Evolutionary conservation across 92 coral and sea anemone species (phyloP).

Genomic region (Siderastrea radians): DNA sequence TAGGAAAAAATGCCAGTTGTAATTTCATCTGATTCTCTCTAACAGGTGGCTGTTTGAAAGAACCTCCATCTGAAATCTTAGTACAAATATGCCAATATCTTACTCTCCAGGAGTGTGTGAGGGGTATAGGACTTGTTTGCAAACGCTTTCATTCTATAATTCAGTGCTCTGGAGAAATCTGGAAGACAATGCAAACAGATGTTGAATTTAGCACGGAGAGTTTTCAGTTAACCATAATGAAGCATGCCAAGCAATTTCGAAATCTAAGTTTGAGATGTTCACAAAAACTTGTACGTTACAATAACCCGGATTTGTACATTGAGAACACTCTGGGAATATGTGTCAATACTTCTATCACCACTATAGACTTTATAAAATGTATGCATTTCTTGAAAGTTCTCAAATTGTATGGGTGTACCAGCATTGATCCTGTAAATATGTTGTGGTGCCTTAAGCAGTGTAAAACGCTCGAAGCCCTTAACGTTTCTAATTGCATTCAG

Average conservation of each 20-base stretch:
- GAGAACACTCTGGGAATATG: conserved; percentile 34
- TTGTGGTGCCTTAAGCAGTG: too few relatives aligned
- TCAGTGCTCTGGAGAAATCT: conserved; percentile 40
- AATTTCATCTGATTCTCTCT: conserved; percentile 3
- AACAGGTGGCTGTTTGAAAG: conserved; percentile 65
- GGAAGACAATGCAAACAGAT: conserved; percentile 46
- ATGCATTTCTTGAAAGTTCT: conserved; percentile 34
- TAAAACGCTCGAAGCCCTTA: conserved; percentile 45
- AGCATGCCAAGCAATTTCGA: conserved; percentile 58
- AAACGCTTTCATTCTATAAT: conserved; percentile 21
- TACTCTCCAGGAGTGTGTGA: conserved; percentile 34
- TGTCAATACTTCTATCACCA: conserved; percentile 38
- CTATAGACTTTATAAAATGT: conserved; percentile 24
- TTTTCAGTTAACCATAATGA: conserved; percentile 36
- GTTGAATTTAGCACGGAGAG: conserved; percentile 30
- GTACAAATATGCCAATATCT: conserved; percentile 57
- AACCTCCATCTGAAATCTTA: conserved; percentile 50
- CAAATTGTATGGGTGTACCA: conserved; percentile 51
- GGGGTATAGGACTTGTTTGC: conserved; percentile 43
- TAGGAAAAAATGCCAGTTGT: background rate
- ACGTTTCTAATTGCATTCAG: conserved; percentile 43
- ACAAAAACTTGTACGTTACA: conserved; percentile 37
- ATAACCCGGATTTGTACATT: conserved; percentile 26
- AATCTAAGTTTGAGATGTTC: conserved; percentile 65
- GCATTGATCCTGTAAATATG: conserved; percentile 59